Base-by-base conservation (phyloP, 2,113 vertebrate species). In the Erinaceus europaeus region DNA sequence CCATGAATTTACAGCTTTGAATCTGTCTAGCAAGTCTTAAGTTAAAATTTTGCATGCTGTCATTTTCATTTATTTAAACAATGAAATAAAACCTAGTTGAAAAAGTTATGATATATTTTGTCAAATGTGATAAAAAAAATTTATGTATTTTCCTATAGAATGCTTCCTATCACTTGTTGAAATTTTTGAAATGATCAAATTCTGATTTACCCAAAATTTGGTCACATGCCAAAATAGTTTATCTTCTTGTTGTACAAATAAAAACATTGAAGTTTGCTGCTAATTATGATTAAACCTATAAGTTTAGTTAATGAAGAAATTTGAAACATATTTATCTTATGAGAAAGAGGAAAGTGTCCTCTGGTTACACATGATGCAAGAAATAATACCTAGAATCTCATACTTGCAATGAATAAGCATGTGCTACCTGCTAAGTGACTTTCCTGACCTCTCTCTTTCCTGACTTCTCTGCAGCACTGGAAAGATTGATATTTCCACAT, bases 171-270 rank as follows among this genome's bases (percentile, higher is more conserved):
- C 6, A 61, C 78, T 91, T 88, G 36, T 36, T 62, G 25, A 59
- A 91, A 92, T 36, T 42, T 84, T 74, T 2, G 68, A 65, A 92
- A 64, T 65, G 7, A 76, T 59, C 29, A 90, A 82, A 77, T 73
- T 17, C 76, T 86, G 62, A 80, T 89, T 83, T 64, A 0, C 0
- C 50, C 80, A 52, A 50, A 61, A 90, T 73, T 55, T 50, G 74
- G 87, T 95, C 73, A 83, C 32, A 86, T 85, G 21, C 11, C 62
- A 0, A 2, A 38, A 10, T 42, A 79, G 6, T 11, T 61, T 61
- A 78, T 67, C 5, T 48, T 65, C 75, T 64, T 86, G 50, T 10
- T 61, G 8, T 53, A 40, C n/a, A 89, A 81, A 71, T 5, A 40
- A 59, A 68, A 73, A 14, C 52, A 77, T 14, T 84, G 57, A 91